Base-by-base conservation (phyloP, 2,113 vertebrate genomes). In the Brachyhypopomus gauderio region DNA sequence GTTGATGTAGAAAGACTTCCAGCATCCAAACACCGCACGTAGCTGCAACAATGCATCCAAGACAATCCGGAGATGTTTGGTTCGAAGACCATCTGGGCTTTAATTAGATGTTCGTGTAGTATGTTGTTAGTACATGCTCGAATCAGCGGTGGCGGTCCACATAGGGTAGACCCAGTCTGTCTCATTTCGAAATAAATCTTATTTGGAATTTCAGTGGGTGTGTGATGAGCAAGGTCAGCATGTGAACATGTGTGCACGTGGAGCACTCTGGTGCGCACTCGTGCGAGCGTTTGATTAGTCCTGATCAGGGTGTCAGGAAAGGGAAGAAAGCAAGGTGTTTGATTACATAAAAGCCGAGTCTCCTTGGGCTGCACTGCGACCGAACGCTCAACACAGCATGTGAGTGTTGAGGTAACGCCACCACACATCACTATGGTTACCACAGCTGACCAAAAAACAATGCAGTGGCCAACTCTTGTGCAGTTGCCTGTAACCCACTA, bases 1-100 rank as follows among this genome's bases (percentile, higher is more conserved):
- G 64, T 52, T 79, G 80, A 75, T 72, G 27, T 48, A 78, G 70
- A 81, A 78, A 81, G 71, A 59, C 45, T 62, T 71, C 45, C 55
- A 55, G n/a, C 66, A 78, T 58, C 38, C 69, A 23, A 25, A 52
- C 23, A 30, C 30, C 30, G 30, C 30, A 30, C 30, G 30, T 30
- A 30, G 30, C 30, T 30, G 30, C 3, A 38, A 45, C 23, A 8
- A 45, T 78, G 58, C 70, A 52, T 70, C 52, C 30, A 55, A 70
- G 36, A 22, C 45, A 12, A 52, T 52, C 34, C 34, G n/a, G 34
- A 22, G 66, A 70, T 41, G 45, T 52, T 3, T 52, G 45, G 9
- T 52, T 52, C 45, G 8, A 52, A 52, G 45, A 14, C 45, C 12
- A 52, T 52, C 45, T 52, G 45, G 45, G 56, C 14, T 4, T 58